Percentiles rank a stretch among this genome's conserved stretches.
Conservation (phyloP, 2,113 vertebrate species). For the Petrocephalus microphthalmus region DNA sequence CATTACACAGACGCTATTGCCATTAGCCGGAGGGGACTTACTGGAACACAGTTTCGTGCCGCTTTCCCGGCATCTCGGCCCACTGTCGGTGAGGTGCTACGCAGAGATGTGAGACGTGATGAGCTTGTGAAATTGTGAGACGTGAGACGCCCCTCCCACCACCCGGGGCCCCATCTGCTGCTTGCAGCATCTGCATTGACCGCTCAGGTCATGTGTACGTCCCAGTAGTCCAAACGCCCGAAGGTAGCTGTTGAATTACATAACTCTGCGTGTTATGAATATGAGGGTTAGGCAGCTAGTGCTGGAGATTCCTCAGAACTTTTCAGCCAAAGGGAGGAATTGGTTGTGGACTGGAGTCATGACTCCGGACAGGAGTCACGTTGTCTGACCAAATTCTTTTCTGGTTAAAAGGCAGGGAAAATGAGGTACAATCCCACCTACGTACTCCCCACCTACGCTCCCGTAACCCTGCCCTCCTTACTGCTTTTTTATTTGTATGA, state of each 20-base stretch:
- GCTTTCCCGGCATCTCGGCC: background rate
- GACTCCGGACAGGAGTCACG: background rate
- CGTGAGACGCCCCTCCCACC: background rate
- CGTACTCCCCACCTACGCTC: background rate
- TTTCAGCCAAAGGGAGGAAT: background rate
- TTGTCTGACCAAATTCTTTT: background rate
- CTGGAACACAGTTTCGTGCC: background rate
- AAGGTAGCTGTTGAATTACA: background rate
- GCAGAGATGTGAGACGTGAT: background rate
- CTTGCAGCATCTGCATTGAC: background rate
- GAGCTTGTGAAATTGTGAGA: background rate
- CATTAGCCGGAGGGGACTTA: constrained; percentile 29
- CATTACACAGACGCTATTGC: constrained; percentile 20
- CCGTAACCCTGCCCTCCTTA: background rate
- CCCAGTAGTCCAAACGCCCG: background rate
- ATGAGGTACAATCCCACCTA: background rate
- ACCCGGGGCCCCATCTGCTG: background rate
- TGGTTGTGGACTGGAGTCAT: background rate
- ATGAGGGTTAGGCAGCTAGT: background rate
- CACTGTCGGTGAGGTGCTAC: background rate
- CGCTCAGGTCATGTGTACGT: no score
- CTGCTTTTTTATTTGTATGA: constrained; percentile 21
- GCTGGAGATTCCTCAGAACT: background rate
- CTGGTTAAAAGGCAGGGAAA: background rate
- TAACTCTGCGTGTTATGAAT: background rate